These are phyloP conservation scores for Bombyx huttoni DNA, from an alignment of 2,888 invertebrate genomes.

Conservation along the genomic window DNA sequence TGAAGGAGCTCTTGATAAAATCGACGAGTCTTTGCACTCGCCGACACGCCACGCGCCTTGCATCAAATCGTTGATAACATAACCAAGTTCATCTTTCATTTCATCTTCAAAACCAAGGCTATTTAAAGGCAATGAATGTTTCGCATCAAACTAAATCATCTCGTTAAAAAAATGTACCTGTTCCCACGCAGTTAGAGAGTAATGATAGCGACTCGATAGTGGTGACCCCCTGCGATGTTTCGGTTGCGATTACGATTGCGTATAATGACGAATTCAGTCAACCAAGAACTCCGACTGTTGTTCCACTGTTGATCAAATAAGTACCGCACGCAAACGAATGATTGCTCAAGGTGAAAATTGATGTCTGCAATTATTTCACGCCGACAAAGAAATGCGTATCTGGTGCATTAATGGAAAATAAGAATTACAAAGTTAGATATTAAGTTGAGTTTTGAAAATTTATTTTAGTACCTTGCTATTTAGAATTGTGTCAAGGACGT, in stretches of 20 bases:
- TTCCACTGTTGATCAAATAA: conserved; percentile 40
- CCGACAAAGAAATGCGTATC: conserved; percentile 6
- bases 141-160: background rate
- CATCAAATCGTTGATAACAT: conserved; percentile 57
- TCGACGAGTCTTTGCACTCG: conserved; percentile 45
- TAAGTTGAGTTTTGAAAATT: too few relatives aligned
- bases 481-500: too few relatives aligned
- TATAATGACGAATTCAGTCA: conserved; percentile 27
- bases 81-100: conserved; percentile 43
- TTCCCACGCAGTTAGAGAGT: background rate
- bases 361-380: conserved; percentile 48
- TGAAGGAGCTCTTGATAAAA: conserved; percentile 47
- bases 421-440: too few relatives aligned
- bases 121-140: background rate
- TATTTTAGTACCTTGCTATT: too few relatives aligned
- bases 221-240: conserved; percentile 4
- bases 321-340: conserved; percentile 38
- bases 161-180: background rate
- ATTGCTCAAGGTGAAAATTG: conserved; percentile 55
- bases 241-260: background rate
- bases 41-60: conserved; percentile 45
- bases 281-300: conserved; percentile 17
- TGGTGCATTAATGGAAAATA: background rate
- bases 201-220: conserved; percentile 7
- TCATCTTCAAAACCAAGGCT: conserved; percentile 29